These are phyloP conservation scores for Tetrax tetrax DNA, from an alignment of 2,113 vertebrate genomes.

Conservation along the genomic window DNA sequence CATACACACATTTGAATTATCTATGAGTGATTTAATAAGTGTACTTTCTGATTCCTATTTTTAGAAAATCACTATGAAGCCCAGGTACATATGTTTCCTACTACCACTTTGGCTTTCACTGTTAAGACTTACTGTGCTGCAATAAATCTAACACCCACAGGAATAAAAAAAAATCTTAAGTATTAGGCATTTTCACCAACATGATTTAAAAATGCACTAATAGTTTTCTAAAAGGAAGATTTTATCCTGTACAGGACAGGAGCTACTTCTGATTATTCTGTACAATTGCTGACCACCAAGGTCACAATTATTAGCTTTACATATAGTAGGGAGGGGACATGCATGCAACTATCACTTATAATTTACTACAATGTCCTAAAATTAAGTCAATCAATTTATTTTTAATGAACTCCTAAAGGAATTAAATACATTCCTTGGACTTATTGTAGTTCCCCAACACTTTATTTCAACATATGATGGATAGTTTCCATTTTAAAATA, in stretches of 20 bases:
- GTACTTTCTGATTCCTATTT: neutral
- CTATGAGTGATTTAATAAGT: neutral
- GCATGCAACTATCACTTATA: slow-evolving; percentile 48
- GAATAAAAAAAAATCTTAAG: slow-evolving; percentile 22
- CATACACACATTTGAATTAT: neutral
- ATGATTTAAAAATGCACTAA: neutral
- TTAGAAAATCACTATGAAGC: neutral
- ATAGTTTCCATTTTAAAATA: slow-evolving; percentile 79
- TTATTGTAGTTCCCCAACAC: slow-evolving; percentile 43
- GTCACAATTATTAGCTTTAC: slow-evolving; percentile 37
- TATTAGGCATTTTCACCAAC: neutral
- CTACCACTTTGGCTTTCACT: neutral
- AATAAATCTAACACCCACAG: neutral
- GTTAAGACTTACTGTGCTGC: neutral
- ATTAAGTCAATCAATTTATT: slow-evolving; percentile 75
- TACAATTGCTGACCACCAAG: neutral
- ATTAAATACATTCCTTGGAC: slow-evolving; percentile 64
- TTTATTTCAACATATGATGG: slow-evolving; percentile 68
- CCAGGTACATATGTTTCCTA: neutral
- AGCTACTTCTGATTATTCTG: neutral
- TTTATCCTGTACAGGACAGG: neutral
- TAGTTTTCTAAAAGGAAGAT: neutral
- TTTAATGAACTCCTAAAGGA: slow-evolving; percentile 72
- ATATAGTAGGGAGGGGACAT: neutral
- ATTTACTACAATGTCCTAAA: slow-evolving; percentile 61